Evolutionary conservation across 2,888 invertebrate genomes (phyloP).

Genomic region (Zygaena filipendulae): DNA sequence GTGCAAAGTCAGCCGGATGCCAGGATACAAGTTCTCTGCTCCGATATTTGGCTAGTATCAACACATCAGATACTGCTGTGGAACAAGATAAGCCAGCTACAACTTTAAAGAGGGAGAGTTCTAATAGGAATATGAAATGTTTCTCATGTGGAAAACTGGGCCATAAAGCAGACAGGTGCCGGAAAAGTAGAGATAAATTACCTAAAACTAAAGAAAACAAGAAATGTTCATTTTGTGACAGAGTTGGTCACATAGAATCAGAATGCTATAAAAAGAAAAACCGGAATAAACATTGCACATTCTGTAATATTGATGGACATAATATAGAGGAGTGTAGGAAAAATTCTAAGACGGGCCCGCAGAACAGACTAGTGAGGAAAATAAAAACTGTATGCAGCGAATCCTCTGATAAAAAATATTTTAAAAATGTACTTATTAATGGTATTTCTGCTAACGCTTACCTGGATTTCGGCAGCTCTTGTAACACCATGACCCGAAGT

Average conservation of each 20-base stretch:
- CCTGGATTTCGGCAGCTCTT: slow-evolving; percentile 13
- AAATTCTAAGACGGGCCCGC: neutral
- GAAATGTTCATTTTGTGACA: slow-evolving; percentile 2
- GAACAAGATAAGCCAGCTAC: neutral
- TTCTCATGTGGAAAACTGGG: slow-evolving; percentile 9
- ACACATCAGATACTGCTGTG: neutral
- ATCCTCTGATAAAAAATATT: slow-evolving; percentile 9
- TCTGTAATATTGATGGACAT: slow-evolving; percentile 8
- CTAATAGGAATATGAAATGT: too few relatives aligned
- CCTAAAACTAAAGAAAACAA: slow-evolving; percentile 1
- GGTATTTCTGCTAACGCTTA: slow-evolving; percentile 5
- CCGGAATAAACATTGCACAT: slow-evolving; percentile 1
- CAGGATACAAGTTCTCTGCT: slow-evolving; percentile 7
- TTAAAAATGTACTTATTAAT: slow-evolving; percentile 9
- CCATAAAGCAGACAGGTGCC: slow-evolving; percentile 8
- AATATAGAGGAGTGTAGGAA: slow-evolving; percentile 6
- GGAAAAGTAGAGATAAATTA: neutral
- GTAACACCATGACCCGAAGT: slow-evolving; percentile 7
- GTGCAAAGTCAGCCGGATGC: slow-evolving; percentile 12
- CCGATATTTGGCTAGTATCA: slow-evolving; percentile 8
- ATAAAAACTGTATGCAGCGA: slow-evolving; percentile 4
- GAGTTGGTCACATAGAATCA: slow-evolving; percentile 6
- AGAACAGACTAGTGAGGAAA: slow-evolving; percentile 2
- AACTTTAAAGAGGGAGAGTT: too few relatives aligned
- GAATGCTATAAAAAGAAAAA: slow-evolving; percentile 8